phyloP scores from a whole-genome alignment of 2,113 vertebrate genomes.

The Gymnocephalus cernua region DNA sequence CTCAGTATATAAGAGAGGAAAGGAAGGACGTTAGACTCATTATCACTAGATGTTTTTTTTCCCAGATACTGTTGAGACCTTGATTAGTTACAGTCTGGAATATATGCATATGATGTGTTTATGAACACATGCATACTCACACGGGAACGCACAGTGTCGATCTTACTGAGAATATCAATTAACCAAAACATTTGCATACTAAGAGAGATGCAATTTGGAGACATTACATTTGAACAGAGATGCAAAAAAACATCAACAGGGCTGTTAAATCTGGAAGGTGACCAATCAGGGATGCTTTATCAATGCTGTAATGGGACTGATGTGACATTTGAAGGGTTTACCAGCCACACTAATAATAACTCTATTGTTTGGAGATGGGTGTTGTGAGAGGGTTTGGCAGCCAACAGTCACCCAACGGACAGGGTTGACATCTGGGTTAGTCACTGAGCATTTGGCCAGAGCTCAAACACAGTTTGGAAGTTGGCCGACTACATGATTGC shows the following conservation, averaged over 20 bases:
- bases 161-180: constrained; percentile 3
- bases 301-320: constrained; percentile 36
- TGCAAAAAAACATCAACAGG: not conserved
- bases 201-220: not conserved
- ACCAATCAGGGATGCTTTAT: constrained; percentile 17
- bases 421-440: constrained; percentile 42
- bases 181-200: constrained; percentile 11
- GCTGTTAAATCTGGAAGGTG: constrained; percentile 16
- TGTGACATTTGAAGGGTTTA: constrained; percentile 43
- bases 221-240: not conserved
- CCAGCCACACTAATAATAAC: constrained; percentile 54
- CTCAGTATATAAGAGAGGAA: constrained; percentile 14
- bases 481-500: constrained; percentile 28
- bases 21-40: constrained; percentile 51
- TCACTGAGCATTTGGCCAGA: constrained; percentile 42
- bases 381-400: constrained; percentile 49
- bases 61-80: constrained; percentile 31
- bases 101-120: constrained; percentile 68
- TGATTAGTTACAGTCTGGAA: constrained; percentile 71
- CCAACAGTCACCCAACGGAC: constrained; percentile 24
- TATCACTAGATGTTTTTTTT: constrained; percentile 34
- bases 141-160: not conserved
- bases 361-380: constrained; percentile 50
- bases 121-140: constrained; percentile 16
- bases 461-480: constrained; percentile 34